Conservation (phyloP, 2,113 vertebrate genomes). For the Aythya baeri region DNA sequence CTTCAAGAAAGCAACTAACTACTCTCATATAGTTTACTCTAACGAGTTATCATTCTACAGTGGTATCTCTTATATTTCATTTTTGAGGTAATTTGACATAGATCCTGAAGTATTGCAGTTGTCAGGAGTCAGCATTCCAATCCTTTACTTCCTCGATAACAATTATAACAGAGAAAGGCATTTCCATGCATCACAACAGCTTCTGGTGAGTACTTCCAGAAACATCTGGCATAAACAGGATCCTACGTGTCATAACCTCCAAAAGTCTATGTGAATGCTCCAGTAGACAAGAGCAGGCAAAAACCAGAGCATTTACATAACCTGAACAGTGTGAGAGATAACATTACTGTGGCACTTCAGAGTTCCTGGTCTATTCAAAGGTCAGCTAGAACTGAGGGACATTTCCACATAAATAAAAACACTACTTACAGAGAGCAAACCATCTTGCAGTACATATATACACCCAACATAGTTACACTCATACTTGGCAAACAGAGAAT, state of each 20-base stretch:
- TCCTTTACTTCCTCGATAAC: background rate
- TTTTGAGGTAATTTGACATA: background rate
- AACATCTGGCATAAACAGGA: background rate
- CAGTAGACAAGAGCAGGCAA: background rate
- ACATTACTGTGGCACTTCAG: background rate
- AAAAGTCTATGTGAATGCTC: background rate
- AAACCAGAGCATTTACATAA: background rate
- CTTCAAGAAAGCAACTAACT: background rate
- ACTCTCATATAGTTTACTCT: background rate
- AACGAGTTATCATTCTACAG: background rate
- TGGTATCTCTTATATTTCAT: background rate
- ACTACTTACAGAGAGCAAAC: background rate
- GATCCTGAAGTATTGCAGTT: background rate
- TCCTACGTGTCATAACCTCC: background rate
- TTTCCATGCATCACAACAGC: background rate
- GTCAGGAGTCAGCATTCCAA: background rate
- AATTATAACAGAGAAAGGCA: background rate
- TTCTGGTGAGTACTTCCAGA: background rate
- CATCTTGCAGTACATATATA: background rate
- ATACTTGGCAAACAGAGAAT: background rate
- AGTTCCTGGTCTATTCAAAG: background rate
- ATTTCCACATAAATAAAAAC: background rate
- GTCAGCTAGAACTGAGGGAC: background rate
- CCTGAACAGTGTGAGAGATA: background rate
- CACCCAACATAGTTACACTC: background rate